These are phyloP conservation scores for Liposcelis brunnea DNA, from an alignment of 2,888 invertebrate species.

Conservation along the genomic window DNA sequence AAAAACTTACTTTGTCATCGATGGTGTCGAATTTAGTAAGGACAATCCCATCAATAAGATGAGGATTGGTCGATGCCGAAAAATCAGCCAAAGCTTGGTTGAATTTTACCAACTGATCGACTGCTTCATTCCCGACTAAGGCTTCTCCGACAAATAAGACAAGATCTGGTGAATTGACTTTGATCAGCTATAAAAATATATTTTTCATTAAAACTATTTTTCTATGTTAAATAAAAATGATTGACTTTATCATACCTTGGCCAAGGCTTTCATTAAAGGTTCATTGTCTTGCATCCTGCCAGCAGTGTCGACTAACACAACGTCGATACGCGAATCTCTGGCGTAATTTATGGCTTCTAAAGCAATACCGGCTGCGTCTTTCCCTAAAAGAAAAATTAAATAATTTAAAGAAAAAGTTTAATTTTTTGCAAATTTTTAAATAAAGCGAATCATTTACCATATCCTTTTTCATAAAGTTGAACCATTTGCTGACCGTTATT, in stretches of 20 bases:
- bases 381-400: conserved; percentile 35
- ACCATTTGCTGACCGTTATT: conserved; percentile 67
- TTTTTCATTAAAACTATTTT: not conserved
- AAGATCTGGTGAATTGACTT: conserved; percentile 92
- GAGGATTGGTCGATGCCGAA: conserved; percentile 57
- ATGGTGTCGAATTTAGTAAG: conserved; percentile 99
- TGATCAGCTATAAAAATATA: conserved; percentile 51
- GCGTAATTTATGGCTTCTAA: conserved; percentile 91
- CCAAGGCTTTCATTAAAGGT: conserved; percentile 92
- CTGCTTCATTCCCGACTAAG: conserved; percentile 98
- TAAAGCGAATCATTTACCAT: conserved; percentile 32
- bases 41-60: conserved; percentile 96
- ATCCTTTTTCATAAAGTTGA: conserved; percentile 93
- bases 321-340: conserved; percentile 61
- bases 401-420: conserved; percentile 8
- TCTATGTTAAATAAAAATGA: not conserved
- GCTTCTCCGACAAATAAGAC: conserved; percentile 99
- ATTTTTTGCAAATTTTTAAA: conserved; percentile 2
- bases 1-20: conserved; percentile 68
- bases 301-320: conserved; percentile 96
- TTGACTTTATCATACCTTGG: conserved; percentile 42
- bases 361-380: conserved; percentile 97
- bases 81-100: conserved; percentile 95
- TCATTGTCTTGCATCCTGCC: conserved; percentile 99
- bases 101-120: conserved; percentile 97